These are phyloP conservation scores for Brachionus sp. DNA, from an alignment of 1,140 invertebrate species.

Conservation along the genomic window DNA sequence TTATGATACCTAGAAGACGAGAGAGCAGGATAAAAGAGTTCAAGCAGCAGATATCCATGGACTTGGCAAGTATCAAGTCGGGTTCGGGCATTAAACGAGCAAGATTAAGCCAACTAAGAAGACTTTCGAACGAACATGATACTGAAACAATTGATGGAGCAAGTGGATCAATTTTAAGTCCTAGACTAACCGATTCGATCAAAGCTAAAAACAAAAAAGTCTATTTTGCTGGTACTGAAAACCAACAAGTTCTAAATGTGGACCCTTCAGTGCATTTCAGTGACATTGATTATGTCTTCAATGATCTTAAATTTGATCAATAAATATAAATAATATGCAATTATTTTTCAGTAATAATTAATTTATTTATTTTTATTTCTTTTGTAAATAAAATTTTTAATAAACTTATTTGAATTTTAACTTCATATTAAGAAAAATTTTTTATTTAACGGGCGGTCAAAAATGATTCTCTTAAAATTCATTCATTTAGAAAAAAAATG, in stretches of 20 bases:
- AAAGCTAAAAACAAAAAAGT: background rate
- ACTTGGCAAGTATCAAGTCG: background rate
- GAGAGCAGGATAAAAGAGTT: background rate
- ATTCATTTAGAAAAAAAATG: too few relatives aligned
- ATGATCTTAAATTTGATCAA: constrained; percentile 12
- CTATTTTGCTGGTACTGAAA: background rate
- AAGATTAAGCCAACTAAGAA: background rate
- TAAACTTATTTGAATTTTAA: too few relatives aligned
- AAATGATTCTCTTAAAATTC: too few relatives aligned
- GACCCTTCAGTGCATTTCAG: background rate
- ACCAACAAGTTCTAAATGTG: background rate
- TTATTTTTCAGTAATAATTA: background rate
- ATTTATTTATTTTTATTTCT: background rate
- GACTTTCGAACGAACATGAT: background rate
- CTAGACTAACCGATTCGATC: background rate
- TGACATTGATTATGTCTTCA: constrained; percentile 13
- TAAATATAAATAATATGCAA: background rate
- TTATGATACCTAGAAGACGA: background rate
- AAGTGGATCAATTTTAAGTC: background rate
- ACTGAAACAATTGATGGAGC: background rate
- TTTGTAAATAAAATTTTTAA: constrained; percentile 11
- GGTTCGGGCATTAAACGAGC: background rate
- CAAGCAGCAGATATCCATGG: background rate
- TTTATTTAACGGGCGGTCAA: too few relatives aligned
- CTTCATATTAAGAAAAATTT: too few relatives aligned